These are phyloP conservation scores for Pangasius mekongensis DNA, from an alignment of 2,797 vertebrate species.

Conservation along the genomic window DNA sequence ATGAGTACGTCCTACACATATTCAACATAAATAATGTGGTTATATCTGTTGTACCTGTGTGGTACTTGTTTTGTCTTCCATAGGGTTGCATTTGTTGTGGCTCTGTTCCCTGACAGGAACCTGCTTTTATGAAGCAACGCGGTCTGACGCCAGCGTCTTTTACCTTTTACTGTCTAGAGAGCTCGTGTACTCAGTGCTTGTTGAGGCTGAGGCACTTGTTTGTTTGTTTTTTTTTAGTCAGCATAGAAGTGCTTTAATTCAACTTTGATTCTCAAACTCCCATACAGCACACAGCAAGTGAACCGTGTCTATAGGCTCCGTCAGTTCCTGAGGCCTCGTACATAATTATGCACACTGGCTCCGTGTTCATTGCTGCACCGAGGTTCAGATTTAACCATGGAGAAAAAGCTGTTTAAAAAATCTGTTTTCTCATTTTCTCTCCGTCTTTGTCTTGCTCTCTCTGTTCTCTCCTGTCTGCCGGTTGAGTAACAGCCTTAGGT, in stretches of 20 bases:
- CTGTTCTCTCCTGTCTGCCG: constrained; percentile 43
- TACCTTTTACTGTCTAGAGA: constrained; percentile 24
- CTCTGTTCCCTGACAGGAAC: constrained; percentile 39
- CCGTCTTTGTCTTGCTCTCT: constrained; percentile 32
- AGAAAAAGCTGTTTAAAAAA: constrained; percentile 11
- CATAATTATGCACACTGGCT: constrained; percentile 42
- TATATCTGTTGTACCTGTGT: not conserved
- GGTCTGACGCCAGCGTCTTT: constrained; percentile 1
- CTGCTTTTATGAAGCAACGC: constrained; percentile 37
- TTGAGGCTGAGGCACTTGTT: constrained; percentile 14
- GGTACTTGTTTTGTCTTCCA: constrained; percentile 27
- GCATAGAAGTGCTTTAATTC: constrained; percentile 35
- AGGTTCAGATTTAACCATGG: constrained; percentile 34
- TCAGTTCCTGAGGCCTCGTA: constrained; percentile 24
- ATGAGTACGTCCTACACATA: not conserved
- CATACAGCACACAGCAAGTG: not conserved
- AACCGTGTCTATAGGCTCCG: constrained; percentile 27
- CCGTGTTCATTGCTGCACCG: constrained; percentile 21
- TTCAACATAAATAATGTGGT: not conserved
- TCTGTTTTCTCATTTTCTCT: constrained; percentile 3
- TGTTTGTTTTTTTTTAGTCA: constrained; percentile 3
- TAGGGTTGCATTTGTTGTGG: constrained; percentile 35
- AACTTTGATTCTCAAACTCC: not conserved
- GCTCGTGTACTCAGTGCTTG: not conserved
- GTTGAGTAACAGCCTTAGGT: constrained; percentile 32